Evolutionary conservation across 2,113 vertebrate genomes (phyloP).

Genomic region (Alligator sinensis): DNA sequence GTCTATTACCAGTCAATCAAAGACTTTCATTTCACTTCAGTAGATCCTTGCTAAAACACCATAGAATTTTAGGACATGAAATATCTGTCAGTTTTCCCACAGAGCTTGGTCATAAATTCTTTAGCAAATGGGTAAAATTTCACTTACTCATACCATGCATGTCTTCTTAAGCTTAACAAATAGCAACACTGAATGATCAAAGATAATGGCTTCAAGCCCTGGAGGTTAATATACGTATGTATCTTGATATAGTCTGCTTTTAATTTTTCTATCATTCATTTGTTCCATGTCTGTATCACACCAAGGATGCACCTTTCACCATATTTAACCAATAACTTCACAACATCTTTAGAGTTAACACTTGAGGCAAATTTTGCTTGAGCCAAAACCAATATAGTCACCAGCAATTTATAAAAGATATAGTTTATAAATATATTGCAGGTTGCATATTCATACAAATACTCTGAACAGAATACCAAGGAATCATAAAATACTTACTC

Average conservation of each 20-base stretch:
- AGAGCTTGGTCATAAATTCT: conserved; percentile 67
- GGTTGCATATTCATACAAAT: background rate
- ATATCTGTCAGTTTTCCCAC: conserved; percentile 67
- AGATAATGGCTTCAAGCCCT: conserved; percentile 38
- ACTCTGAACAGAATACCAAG: background rate
- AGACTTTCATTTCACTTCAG: conserved; percentile 76
- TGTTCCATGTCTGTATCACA: background rate
- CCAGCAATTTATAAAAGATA: background rate
- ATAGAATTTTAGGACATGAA: conserved; percentile 66
- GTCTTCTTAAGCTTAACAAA: conserved; percentile 63
- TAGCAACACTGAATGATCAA: conserved; percentile 56
- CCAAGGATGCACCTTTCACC: background rate
- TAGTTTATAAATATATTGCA: conserved; percentile 12
- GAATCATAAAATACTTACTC: background rate
- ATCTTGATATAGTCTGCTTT: conserved; percentile 26
- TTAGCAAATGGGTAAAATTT: conserved; percentile 72
- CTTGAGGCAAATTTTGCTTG: background rate
- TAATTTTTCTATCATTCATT: conserved; percentile 8
- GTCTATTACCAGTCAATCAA: conserved; percentile 80
- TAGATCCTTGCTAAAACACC: conserved; percentile 72
- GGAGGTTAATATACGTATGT: conserved; percentile 52
- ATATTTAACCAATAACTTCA: background rate
- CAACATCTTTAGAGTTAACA: background rate
- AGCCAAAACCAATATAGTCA: background rate
- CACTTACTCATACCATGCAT: conserved; percentile 50